A percentile compares a stretch with the other conserved stretches of the same genome.
Evolutionary conservation across 2,113 vertebrate species (phyloP).

Genomic region (Mus musculus): GRCm39 chr13:57704001-57704500

Average conservation of each 20-base stretch:
- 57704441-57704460: neutral
- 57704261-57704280: neutral
- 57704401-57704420: neutral
- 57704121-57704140: neutral
- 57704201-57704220: fast-evolving
- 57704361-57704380: neutral
- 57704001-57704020: too few relatives aligned
- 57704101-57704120: neutral
- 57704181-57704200: neutral
- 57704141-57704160: neutral
- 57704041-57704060: too few relatives aligned
- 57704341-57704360: neutral
- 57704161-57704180: neutral
- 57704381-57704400: neutral
- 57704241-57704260: fast-evolving
- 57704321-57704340: neutral
- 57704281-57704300: neutral
- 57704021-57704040: fast-evolving
- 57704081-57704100: neutral
- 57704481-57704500: conserved; percentile 87
- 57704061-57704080: neutral
- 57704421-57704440: neutral
- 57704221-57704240: neutral
- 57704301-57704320: neutral
- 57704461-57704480: neutral